Conservation (phyloP, 2,888 invertebrate genomes). For the Megaustenia siamemsis region DNA sequence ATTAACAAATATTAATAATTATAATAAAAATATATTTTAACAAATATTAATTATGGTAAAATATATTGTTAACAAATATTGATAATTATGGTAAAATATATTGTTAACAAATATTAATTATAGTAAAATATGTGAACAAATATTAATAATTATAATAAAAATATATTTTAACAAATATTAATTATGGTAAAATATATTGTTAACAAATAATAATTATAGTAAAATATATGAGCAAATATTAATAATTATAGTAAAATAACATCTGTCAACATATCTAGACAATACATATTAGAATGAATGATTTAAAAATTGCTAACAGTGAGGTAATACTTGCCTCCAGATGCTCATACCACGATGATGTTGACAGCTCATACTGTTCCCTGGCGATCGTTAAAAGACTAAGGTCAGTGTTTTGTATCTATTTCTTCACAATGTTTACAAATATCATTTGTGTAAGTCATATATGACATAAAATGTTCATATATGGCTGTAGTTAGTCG, state of each 20-base stretch:
- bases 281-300: background rate
- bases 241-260: background rate
- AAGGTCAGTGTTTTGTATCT: slow-evolving; percentile 14
- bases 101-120: too few species aligned
- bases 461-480: background rate
- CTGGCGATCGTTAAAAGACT: slow-evolving; percentile 36
- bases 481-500: too few species aligned
- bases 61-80: too few species aligned
- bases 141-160: too few species aligned
- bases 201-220: too few species aligned
- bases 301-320: background rate
- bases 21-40: too few species aligned
- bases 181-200: too few species aligned
- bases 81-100: too few species aligned
- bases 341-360: slow-evolving; percentile 41
- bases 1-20: too few species aligned
- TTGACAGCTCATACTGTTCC: slow-evolving; percentile 35
- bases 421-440: background rate
- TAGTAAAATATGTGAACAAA: too few species aligned
- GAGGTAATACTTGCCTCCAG: slow-evolving; percentile 1
- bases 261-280: background rate
- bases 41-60: too few species aligned
- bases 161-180: too few species aligned
- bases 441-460: background rate
- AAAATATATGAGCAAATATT: background rate